phyloP scores from a whole-genome alignment of 2,113 vertebrate genomes.

The Lepus europaeus region DNA sequence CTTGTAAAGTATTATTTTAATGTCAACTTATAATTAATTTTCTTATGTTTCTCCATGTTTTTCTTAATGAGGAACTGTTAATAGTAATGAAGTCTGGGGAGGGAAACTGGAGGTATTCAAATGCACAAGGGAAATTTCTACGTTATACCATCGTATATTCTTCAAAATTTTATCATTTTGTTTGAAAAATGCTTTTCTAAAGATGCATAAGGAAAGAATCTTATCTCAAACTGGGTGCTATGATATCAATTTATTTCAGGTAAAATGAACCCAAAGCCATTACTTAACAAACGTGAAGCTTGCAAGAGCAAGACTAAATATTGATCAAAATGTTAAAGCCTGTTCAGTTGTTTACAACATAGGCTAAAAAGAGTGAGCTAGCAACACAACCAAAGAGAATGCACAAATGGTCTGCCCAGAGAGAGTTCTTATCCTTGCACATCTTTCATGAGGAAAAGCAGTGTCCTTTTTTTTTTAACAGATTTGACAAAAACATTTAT shows the following conservation, averaged over 20 bases:
- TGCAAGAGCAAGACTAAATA: constrained; percentile 9
- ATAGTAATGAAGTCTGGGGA: not conserved
- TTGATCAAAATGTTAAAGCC: constrained; percentile 15
- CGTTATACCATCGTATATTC: not conserved
- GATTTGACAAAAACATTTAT: constrained; percentile 47
- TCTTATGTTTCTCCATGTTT: not conserved
- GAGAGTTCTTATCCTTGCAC: not conserved
- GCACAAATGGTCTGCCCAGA: not conserved
- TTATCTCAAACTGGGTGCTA: not conserved
- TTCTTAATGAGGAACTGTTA: not conserved
- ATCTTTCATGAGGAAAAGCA: not conserved
- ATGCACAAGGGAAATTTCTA: not conserved
- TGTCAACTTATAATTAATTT: not conserved
- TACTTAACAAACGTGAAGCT: not conserved
- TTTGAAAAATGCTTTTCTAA: constrained; percentile 21
- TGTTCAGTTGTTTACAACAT: constrained; percentile 20
- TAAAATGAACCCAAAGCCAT: not conserved
- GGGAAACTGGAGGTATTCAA: not conserved
- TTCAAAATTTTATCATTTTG: constrained; percentile 45
- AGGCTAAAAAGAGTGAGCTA: not conserved
- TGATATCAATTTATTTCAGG: constrained; percentile 26
- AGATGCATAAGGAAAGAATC: not conserved
- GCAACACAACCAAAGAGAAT: not conserved
- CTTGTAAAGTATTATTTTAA: not conserved
- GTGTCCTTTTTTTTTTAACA: not conserved